phyloP scores from a whole-genome alignment of 2,888 invertebrate species.

The Loripinus fragilis region DNA sequence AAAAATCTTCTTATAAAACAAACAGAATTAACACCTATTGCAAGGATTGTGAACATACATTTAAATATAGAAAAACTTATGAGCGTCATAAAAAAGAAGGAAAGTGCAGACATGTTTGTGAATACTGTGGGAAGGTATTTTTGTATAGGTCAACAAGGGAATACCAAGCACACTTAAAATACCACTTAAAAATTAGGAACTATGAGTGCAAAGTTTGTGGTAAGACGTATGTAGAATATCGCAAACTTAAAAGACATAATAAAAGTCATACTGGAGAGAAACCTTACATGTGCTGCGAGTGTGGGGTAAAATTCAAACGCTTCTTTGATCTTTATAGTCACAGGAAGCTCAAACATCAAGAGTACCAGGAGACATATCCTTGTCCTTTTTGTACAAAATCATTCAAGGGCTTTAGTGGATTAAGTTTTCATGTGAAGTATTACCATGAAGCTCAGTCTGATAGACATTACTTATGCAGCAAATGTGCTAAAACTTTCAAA shows the following conservation, averaged over 20 bases:
- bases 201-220: constrained; percentile 50
- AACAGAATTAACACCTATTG: constrained; percentile 33
- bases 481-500: constrained; percentile 57
- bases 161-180: constrained; percentile 50
- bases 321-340: background rate
- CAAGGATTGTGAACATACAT: constrained; percentile 46
- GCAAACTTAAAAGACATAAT: constrained; percentile 48
- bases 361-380: background rate
- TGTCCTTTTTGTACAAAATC: constrained; percentile 8
- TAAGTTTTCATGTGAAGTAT: background rate
- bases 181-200: constrained; percentile 41
- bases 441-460: constrained; percentile 17
- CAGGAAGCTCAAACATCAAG: background rate
- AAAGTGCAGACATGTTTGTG: constrained; percentile 53
- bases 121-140: constrained; percentile 54
- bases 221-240: constrained; percentile 45
- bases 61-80: constrained; percentile 35
- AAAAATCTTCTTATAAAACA: too few species aligned
- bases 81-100: constrained; percentile 54
- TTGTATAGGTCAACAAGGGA: constrained; percentile 37
- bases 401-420: constrained; percentile 7
- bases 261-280: constrained; percentile 44
- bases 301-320: constrained; percentile 23
- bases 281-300: constrained; percentile 52
- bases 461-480: constrained; percentile 53